Evolutionary conservation across 1,140 invertebrate species (phyloP).

Genomic region (Theocolax elegans): DNA sequence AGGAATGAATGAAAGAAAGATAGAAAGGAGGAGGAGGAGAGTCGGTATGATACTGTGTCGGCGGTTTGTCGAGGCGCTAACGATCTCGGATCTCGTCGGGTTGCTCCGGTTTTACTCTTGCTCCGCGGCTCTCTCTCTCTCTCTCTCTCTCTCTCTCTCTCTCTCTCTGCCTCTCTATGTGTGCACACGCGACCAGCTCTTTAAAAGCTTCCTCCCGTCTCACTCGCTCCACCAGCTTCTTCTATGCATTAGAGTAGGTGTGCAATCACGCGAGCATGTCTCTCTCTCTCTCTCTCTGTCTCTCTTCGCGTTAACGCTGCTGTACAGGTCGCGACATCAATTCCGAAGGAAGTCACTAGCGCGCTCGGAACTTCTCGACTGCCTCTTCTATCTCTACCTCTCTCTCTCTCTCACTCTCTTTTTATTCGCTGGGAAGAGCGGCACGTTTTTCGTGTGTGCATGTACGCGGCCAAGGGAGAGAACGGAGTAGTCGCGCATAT

Average conservation of each 20-base stretch:
- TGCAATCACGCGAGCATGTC: neutral
- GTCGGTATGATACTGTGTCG: neutral
- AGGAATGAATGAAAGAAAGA: too few species aligned
- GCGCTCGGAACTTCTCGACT: neutral
- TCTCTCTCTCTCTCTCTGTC: constrained; percentile 11
- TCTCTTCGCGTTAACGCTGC: constrained; percentile 3
- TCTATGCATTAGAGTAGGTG: neutral
- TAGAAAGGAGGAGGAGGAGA: neutral
- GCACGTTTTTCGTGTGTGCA: too few species aligned
- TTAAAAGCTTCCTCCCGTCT: neutral
- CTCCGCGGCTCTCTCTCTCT: too few species aligned
- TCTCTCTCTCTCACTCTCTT: neutral
- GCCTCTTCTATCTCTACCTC: neutral
- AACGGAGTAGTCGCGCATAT: neutral
- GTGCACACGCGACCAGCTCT: neutral
- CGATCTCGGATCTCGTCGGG: too few species aligned
- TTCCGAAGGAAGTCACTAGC: constrained; percentile 27
- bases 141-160: too few species aligned
- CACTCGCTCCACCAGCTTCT: neutral
- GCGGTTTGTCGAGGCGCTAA: neutral
- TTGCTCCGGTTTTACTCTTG: neutral
- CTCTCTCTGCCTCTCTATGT: neutral
- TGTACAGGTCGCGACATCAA: constrained; percentile 22
- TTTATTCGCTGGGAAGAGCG: neutral
- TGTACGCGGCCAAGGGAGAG: neutral